These are phyloP conservation scores for Pharmacophagus antenor DNA, from an alignment of 2,888 invertebrate genomes.

Conservation along the genomic window DNA sequence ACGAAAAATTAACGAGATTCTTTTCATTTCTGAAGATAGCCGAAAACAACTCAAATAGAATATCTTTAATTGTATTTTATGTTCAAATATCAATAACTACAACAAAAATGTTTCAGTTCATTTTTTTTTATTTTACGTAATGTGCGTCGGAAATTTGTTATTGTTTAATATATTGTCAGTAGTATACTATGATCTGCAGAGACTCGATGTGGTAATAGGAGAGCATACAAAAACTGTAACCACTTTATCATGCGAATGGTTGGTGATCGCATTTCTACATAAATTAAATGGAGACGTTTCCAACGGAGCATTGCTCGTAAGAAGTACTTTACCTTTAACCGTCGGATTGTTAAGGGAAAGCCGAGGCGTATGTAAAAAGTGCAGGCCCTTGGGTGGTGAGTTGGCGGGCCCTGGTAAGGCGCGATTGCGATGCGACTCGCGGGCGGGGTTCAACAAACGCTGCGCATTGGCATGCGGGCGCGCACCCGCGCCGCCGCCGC, in stretches of 20 bases:
- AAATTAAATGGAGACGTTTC: neutral
- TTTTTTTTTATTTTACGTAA: neutral
- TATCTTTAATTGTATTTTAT: too few relatives aligned
- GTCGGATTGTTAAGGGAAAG: neutral
- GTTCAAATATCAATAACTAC: too few relatives aligned
- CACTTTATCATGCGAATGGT: neutral
- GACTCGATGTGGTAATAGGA: neutral
- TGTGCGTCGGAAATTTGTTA: neutral
- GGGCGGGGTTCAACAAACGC: slow-evolving; percentile 55
- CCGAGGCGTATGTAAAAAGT: neutral
- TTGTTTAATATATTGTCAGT: neutral
- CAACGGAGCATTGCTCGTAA: neutral
- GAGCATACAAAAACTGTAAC: neutral
- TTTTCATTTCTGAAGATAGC: too few relatives aligned
- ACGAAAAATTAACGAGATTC: too few relatives aligned
- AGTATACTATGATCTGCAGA: neutral
- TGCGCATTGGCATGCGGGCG: slow-evolving; percentile 53
- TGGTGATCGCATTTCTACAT: neutral
- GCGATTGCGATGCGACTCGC: slow-evolving; percentile 51
- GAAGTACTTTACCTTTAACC: neutral
- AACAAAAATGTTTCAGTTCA: neutral
- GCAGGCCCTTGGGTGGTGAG: slow-evolving; percentile 3
- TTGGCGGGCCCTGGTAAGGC: slow-evolving; percentile 32
- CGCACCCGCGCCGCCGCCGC: slow-evolving; percentile 30
- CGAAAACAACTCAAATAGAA: too few relatives aligned